Evolutionary conservation across 2,113 vertebrate species (phyloP).

Genomic region (Illadopsis cleaveri): DNA sequence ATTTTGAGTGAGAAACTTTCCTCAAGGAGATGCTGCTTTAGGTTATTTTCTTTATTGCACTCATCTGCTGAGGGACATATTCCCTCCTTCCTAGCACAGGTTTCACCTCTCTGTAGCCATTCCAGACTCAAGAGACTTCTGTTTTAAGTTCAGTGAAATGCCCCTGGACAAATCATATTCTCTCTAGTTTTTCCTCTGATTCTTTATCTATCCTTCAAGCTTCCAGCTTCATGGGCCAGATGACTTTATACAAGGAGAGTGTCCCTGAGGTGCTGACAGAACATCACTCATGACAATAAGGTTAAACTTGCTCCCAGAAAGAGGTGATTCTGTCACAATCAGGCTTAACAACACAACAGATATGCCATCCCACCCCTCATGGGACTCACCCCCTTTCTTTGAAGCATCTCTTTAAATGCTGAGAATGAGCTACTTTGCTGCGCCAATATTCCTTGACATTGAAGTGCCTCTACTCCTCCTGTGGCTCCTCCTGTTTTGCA

Average conservation of each 20-base stretch:
- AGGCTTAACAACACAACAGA: not conserved
- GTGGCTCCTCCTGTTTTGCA: not conserved
- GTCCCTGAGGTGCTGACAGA: not conserved
- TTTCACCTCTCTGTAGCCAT: not conserved
- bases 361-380: not conserved
- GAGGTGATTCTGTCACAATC: not conserved
- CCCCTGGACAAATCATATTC: not conserved
- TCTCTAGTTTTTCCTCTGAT: not conserved
- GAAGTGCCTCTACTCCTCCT: not conserved
- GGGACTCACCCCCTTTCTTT: not conserved
- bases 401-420: not conserved
- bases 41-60: not conserved
- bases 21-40: not conserved
- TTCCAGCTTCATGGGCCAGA: not conserved
- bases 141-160: not conserved
- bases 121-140: not conserved
- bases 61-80: not conserved
- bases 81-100: not conserved
- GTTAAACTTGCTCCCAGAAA: not conserved
- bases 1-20: not conserved
- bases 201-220: not conserved
- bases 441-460: not conserved
- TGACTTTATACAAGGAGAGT: not conserved
- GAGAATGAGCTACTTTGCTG: not conserved
- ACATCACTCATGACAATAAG: rapidly evolving